phyloP scores from a whole-genome alignment of 2,888 invertebrate species.

The Penaeus monodon region DNA sequence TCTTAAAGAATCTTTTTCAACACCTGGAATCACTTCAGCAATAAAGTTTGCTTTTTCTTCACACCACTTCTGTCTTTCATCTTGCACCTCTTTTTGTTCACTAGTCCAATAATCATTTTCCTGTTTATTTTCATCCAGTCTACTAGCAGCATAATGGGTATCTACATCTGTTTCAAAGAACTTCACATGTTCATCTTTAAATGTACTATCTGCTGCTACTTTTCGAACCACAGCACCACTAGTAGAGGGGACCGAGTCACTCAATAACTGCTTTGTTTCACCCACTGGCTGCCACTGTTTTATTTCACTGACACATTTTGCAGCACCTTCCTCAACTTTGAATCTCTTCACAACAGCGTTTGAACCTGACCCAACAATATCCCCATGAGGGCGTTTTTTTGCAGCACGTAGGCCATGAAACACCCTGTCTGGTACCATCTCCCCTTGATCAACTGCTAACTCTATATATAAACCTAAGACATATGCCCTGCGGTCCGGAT shows the following conservation, averaged over 20 bases:
- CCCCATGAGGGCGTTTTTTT: slow-evolving; percentile 33
- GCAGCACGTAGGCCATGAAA: slow-evolving; percentile 39
- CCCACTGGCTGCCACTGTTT: background rate
- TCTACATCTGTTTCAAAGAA: too few species aligned
- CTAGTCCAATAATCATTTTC: too few species aligned
- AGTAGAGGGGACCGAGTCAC: background rate
- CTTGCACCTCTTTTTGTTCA: background rate
- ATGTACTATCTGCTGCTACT: too few species aligned
- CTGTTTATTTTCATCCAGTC: too few species aligned
- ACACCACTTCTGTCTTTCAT: slow-evolving; percentile 36
- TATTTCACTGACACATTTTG: background rate
- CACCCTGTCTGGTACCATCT: slow-evolving; percentile 40
- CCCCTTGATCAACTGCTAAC: slow-evolving; percentile 39
- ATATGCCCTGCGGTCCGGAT: slow-evolving; percentile 41
- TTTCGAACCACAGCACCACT: background rate
- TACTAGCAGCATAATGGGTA: too few species aligned
- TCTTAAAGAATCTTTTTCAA: slow-evolving; percentile 9
- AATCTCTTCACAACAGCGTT: slow-evolving; percentile 21
- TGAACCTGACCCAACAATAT: slow-evolving; percentile 6
- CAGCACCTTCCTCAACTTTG: slow-evolving; percentile 1
- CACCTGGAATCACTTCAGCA: slow-evolving; percentile 27
- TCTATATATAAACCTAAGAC: slow-evolving; percentile 40
- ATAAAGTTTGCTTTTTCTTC: slow-evolving; percentile 43
- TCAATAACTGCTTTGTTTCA: background rate
- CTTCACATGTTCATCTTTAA: too few species aligned